These are phyloP conservation scores for Cercopithecus diana DNA, from an alignment of 2,797 vertebrate genomes.

Conservation along the genomic window DNA sequence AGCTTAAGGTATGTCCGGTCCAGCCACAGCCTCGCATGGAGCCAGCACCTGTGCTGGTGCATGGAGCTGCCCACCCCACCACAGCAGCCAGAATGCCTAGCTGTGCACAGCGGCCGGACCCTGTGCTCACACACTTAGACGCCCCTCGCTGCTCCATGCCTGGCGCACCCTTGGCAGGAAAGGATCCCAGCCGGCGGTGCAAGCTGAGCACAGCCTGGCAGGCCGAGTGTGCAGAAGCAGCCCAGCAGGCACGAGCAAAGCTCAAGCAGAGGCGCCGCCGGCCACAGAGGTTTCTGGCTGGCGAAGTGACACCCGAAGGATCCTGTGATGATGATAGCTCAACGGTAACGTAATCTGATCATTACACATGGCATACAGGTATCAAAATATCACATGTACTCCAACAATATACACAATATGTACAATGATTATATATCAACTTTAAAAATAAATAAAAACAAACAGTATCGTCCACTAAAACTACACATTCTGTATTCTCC, in stretches of 20 bases:
- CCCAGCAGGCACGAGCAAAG: background rate
- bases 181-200: background rate
- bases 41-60: too few species aligned
- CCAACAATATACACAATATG: background rate
- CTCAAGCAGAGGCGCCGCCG: background rate
- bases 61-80: background rate
- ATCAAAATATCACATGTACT: background rate
- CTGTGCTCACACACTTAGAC: background rate
- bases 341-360: background rate
- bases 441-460: background rate
- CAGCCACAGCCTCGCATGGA: background rate
- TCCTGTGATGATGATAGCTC: background rate
- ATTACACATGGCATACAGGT: background rate
- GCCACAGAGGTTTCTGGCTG: background rate
- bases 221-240: background rate
- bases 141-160: background rate
- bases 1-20: background rate
- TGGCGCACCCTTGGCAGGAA: background rate
- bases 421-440: background rate
- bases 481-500: background rate
- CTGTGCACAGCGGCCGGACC: background rate
- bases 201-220: background rate
- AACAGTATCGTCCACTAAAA: background rate
- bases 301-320: background rate
- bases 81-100: background rate